Conservation (phyloP, 2,113 vertebrate species). For the Vidua chalybeata region DNA sequence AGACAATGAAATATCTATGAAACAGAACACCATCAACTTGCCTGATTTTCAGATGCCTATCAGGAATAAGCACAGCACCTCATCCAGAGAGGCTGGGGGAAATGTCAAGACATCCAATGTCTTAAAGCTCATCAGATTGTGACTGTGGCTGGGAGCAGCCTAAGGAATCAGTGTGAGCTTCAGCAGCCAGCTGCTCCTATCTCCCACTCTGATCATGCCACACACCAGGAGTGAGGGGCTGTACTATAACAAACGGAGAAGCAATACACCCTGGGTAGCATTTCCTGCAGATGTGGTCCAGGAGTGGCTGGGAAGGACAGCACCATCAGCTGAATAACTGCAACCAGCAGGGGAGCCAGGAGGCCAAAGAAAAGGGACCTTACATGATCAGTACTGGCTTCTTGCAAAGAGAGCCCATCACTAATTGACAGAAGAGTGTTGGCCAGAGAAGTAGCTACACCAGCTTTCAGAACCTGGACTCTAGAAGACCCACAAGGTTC, state of each 20-base stretch:
- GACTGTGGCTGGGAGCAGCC: neutral
- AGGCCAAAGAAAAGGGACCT: neutral
- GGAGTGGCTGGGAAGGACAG: neutral
- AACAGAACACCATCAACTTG: neutral
- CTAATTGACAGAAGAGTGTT: neutral
- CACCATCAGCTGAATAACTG: neutral
- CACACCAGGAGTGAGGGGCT: neutral
- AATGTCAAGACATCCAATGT: neutral
- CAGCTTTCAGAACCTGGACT: neutral
- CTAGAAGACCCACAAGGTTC: neutral
- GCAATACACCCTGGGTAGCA: accelerated
- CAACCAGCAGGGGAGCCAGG: neutral
- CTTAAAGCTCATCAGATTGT: neutral
- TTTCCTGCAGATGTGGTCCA: neutral
- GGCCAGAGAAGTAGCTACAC: neutral
- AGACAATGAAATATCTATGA: neutral
- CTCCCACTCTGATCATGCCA: neutral
- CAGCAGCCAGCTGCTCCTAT: neutral
- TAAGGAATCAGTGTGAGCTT: neutral
- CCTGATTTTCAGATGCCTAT: neutral
- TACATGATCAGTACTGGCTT: neutral
- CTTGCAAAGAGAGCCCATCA: neutral
- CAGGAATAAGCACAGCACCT: neutral
- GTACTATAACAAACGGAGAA: neutral
- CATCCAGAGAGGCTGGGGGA: neutral